Percentiles rank a stretch among this genome's conserved stretches.
phyloP scores from a whole-genome alignment of 2,797 vertebrate genomes.

The Parauchenoglanis punctatus region DNA sequence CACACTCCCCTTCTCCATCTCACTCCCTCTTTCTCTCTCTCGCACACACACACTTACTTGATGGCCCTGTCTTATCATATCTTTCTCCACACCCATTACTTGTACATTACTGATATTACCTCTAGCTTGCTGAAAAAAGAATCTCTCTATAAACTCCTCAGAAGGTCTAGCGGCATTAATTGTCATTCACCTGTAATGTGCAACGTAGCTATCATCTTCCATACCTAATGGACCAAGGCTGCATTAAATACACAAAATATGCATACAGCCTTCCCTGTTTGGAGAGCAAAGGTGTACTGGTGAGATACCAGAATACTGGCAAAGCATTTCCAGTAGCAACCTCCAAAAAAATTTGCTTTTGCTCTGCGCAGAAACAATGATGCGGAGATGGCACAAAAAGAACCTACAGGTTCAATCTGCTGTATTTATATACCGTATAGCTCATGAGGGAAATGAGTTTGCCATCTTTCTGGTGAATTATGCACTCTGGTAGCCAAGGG shows the following conservation, averaged over 20 bases:
- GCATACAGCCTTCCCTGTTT: background rate
- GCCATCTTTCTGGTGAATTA: background rate
- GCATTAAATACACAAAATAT: conserved; percentile 2
- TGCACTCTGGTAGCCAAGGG: background rate
- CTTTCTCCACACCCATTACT: conserved; percentile 7
- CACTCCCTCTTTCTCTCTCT: background rate
- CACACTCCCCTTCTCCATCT: conserved; percentile 39
- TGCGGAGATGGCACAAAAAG: background rate
- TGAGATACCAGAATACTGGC: background rate
- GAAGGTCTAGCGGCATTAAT: background rate
- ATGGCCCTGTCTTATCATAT: conserved; percentile 5
- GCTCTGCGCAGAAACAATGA: background rate
- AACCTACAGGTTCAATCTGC: too few relatives aligned
- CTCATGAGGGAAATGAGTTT: background rate
- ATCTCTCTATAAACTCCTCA: conserved; percentile 3
- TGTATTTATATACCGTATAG: background rate
- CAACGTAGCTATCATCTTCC: background rate
- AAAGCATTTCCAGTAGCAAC: background rate
- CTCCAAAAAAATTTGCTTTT: too few relatives aligned
- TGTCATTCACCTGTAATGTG: background rate
- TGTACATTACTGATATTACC: conserved; percentile 24
- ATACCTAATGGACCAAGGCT: background rate
- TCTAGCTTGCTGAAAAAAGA: background rate
- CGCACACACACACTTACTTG: background rate
- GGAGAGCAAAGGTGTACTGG: background rate